Conservation (phyloP, 2,113 vertebrate genomes). For the Mirounga angustirostris region DNA sequence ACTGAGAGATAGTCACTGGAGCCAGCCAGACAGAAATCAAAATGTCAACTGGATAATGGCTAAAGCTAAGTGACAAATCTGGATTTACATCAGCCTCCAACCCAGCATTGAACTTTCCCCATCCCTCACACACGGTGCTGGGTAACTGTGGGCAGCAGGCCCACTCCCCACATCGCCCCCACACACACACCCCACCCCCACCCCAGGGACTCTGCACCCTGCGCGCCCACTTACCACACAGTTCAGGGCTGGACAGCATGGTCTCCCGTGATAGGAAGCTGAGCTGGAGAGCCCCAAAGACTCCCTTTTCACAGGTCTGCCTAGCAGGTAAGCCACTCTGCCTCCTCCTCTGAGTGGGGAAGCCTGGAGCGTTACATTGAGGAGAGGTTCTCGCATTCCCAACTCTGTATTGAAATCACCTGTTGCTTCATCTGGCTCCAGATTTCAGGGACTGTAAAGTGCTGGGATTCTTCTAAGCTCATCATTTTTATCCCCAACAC, state of each 20-base stretch:
- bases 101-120: neutral
- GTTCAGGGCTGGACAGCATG: neutral
- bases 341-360: neutral
- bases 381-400: neutral
- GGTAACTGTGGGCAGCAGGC: neutral
- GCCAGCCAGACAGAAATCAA: neutral
- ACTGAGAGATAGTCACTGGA: neutral
- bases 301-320: neutral
- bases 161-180: too few relatives aligned
- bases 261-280: neutral
- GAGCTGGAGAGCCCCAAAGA: neutral
- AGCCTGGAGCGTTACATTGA: neutral
- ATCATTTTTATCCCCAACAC: neutral
- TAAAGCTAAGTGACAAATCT: slow-evolving; percentile 15
- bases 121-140: neutral
- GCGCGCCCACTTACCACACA: too few relatives aligned
- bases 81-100: neutral
- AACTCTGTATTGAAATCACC: neutral
- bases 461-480: neutral
- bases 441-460: neutral
- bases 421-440: neutral
- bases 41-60: neutral
- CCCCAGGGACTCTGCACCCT: neutral
- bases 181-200: too few relatives aligned
- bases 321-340: neutral